Base-by-base conservation (phyloP, 2,888 invertebrate species). In the Dynastes grantii region DNA sequence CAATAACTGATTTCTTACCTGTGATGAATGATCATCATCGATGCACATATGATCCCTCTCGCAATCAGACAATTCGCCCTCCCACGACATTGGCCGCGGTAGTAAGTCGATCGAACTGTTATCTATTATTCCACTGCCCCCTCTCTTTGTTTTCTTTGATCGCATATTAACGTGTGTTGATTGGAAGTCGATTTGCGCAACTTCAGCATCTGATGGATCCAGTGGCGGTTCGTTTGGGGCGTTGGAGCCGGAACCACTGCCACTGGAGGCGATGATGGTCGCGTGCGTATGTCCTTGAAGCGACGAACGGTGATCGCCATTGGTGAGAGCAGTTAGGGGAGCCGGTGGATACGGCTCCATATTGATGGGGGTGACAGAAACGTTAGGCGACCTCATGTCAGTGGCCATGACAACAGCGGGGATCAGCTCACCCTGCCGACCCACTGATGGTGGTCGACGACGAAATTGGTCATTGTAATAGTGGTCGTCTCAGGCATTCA, bases 61-160 rank as follows among this genome's bases (percentile, higher is more conserved):
- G n/a, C 94, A 93, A 86, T 97, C 97, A 1, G 96, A 97, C 11
- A 97, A 91, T 88, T 96, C 97, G 8, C 97, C 97, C 88, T 97
- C 97, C 97, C 97, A 97, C 6, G 96, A 97, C 97, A 97, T 97
- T 68, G 97, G 97, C 75, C 97, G 90, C 8, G 92, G 92, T 51
- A 89, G 85, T 65, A 91, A 77, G 73, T 86, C 81, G 77, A 83
- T 51, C n/a, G 71, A 55, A 22, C n/a, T 71, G 40, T 71, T 53
- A 81, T 82, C 22, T 2, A 16, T 51, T 22, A 2, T n/a, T 11
- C 68, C 68, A 51, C 49, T 27, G 51, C 67, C 27, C 27, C 68
- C 49, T 51, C 68, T 68, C 79, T 79, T 73, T 84, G 80, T 80
- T 83, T 87, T 85, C 82, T 85, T 87, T 81, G 87, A 87, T 76